Conservation (phyloP, 2,797 vertebrate species). For the Euphonia xanthogaster region DNA sequence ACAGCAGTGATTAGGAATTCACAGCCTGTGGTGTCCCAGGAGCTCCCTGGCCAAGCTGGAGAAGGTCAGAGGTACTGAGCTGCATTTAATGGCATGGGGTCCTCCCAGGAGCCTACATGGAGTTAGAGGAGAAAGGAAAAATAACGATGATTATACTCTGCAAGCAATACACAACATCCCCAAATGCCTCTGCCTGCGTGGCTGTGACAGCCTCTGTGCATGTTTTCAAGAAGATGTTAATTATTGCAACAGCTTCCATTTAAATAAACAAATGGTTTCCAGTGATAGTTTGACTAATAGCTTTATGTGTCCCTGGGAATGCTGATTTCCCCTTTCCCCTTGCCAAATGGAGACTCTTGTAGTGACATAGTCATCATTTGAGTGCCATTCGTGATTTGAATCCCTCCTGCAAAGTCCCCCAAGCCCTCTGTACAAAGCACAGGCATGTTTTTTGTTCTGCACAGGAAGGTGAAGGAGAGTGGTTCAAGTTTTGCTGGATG, state of each 20-base stretch:
- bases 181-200: not conserved
- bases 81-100: not conserved
- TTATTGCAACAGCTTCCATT: not conserved
- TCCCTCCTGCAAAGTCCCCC: not conserved
- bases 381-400: not conserved
- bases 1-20: not conserved
- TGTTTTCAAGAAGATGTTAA: not conserved
- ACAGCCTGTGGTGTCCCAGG: not conserved
- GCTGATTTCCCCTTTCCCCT: not conserved
- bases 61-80: not conserved
- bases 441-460: not conserved
- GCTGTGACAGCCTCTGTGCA: not conserved
- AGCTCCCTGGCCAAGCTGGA: not conserved
- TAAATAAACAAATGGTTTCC: not conserved
- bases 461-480: not conserved
- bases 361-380: not conserved
- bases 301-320: not conserved
- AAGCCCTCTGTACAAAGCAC: not conserved
- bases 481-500: not conserved
- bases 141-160: not conserved
- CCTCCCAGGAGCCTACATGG: not conserved
- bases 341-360: not conserved
- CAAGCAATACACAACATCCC: not conserved
- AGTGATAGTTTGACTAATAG: not conserved
- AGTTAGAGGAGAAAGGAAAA: not conserved